These are phyloP conservation scores for Lymantria monacha DNA, from an alignment of 2,888 invertebrate genomes.

Conservation along the genomic window DNA sequence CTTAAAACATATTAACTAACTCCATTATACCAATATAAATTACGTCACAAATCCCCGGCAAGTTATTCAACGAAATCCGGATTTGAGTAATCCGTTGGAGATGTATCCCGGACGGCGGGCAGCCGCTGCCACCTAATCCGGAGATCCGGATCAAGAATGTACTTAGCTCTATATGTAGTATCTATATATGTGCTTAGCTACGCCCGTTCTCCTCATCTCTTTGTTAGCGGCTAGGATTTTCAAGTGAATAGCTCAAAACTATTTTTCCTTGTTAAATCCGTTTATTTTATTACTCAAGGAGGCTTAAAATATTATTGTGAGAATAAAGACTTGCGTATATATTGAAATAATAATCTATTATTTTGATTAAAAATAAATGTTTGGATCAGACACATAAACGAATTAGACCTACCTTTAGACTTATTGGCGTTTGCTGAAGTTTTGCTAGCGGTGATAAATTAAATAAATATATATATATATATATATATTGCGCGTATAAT, in stretches of 20 bases:
- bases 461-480: no score
- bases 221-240: constrained; percentile 47
- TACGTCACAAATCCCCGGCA: constrained; percentile 47
- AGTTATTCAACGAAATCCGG: constrained; percentile 78
- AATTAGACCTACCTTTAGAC: no score
- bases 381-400: no score
- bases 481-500: no score
- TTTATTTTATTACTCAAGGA: constrained; percentile 25
- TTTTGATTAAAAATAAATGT: no score
- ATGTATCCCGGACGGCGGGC: constrained; percentile 74
- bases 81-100: constrained; percentile 74
- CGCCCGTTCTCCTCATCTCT: constrained; percentile 39
- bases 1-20: constrained; percentile 15
- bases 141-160: constrained; percentile 68
- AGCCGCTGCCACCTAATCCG: constrained; percentile 73
- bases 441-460: no score
- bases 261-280: constrained; percentile 30
- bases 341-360: neutral
- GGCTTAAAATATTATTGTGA: neutral
- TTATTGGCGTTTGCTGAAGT: no score
- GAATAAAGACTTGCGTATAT: neutral
- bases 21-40: constrained; percentile 28
- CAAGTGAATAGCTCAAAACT: constrained; percentile 27
- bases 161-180: constrained; percentile 46
- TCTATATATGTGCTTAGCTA: constrained; percentile 47